phyloP scores from a whole-genome alignment of 2,113 vertebrate genomes.

The Equus przewalskii region DNA sequence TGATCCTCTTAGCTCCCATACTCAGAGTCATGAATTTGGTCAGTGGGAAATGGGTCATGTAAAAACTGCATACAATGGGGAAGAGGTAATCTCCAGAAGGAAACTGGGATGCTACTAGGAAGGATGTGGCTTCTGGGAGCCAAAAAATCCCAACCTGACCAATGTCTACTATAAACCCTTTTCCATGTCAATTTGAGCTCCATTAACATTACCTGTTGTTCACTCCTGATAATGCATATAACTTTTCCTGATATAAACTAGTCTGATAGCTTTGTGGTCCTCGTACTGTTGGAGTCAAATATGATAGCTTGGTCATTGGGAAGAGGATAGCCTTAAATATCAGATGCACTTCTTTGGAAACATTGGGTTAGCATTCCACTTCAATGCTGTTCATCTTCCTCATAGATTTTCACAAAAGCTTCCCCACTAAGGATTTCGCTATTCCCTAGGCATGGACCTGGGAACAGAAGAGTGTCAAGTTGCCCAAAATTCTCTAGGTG shows the following conservation, averaged over 20 bases:
- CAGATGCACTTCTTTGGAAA: neutral
- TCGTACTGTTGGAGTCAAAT: neutral
- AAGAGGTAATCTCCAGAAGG: neutral
- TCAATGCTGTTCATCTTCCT: neutral
- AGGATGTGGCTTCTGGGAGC: neutral
- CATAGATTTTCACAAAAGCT: constrained; percentile 26
- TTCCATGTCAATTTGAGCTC: neutral
- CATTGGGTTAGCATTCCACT: neutral
- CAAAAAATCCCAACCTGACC: neutral
- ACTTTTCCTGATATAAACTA: neutral
- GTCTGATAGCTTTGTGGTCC: neutral
- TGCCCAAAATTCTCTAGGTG: neutral
- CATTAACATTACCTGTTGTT: neutral
- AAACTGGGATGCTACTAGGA: neutral
- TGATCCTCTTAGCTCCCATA: neutral
- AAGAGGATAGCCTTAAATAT: neutral
- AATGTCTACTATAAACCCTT: neutral
- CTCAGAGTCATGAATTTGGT: neutral
- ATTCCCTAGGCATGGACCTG: neutral
- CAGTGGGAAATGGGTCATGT: neutral
- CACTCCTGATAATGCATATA: neutral
- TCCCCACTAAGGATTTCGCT: neutral
- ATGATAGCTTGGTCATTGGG: neutral
- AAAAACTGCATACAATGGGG: neutral
- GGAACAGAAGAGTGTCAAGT: neutral